Evolutionary conservation across 2,797 vertebrate species (phyloP), one percentile per base, ranked within the genome.

Genomic region (Champsocephalus gunnari): DNA sequence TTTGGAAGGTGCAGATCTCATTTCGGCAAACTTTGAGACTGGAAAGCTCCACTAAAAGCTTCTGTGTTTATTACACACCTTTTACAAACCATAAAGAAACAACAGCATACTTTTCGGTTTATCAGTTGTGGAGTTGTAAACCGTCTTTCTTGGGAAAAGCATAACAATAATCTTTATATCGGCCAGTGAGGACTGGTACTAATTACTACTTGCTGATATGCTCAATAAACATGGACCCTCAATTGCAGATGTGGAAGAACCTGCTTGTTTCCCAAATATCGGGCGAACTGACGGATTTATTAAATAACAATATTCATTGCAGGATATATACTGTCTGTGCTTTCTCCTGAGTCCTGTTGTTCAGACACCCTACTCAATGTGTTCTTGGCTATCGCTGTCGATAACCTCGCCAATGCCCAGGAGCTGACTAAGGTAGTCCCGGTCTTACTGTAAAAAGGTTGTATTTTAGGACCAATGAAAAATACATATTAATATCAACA

Each of bases 321-420:
- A 57, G 24, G 21, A 5, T 38, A 21, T 13, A 28, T 16, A 45
- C 32, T 47, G 9, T 32, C 11, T 63, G 55, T 56, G 16, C 47
- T 82, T 73, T 75, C 88, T 94, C 96, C 96, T 98, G 84, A 98
- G 86, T 92, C 28, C 34, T 45, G 11, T 57, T 53, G n/a, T 57
- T 75, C 92, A 99, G 98, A 99, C 69, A 99, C 98, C 0, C 96
- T 99, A 10, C 94, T 99, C 80, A 99, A 99, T 5, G 98, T 99
- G 76, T 99, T 99, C 92, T 93, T 99, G 95, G 98, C 98, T 76
- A 99, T 99, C 0, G 98, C 98, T 1, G 98, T 99, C 0, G 98
- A 99, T 92, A 99, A 99, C 71, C 96, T 99, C 0, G 98, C 98
- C 61, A 99, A 99, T 0, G 98, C 98, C 19, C 98, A 99, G 90